Conservation (phyloP, 2,888 invertebrate genomes). For the Drosophila silvestris region DNA sequence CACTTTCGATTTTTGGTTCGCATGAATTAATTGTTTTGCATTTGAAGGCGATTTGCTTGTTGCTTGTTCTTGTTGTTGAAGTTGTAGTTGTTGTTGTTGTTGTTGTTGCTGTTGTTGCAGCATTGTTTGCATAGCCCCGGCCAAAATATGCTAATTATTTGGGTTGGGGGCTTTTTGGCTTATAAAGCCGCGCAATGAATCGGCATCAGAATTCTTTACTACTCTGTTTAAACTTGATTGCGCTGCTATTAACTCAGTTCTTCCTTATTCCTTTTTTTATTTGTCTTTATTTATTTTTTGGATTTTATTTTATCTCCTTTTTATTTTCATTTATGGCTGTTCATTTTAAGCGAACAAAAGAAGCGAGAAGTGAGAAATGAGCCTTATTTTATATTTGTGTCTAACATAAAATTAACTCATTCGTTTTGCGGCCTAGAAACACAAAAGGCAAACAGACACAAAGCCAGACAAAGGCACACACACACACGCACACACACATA, state of each 20-base stretch:
- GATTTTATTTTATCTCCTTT: slow-evolving; percentile 6
- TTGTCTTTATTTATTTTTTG: slow-evolving; percentile 20
- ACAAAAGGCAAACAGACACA: slow-evolving; percentile 43
- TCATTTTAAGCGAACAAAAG: slow-evolving; percentile 42
- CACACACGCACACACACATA: slow-evolving; percentile 2
- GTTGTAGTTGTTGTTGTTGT: background rate
- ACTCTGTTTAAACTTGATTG: slow-evolving; percentile 31
- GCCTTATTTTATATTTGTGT: slow-evolving; percentile 50
- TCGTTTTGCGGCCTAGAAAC: slow-evolving; percentile 65
- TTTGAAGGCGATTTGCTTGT: slow-evolving; percentile 28
- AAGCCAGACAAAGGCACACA: background rate
- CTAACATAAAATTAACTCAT: slow-evolving; percentile 76
- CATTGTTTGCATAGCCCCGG: slow-evolving; percentile 42
- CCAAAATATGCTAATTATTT: slow-evolving; percentile 71
- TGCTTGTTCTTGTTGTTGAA: background rate
- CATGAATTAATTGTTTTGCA: slow-evolving; percentile 57
- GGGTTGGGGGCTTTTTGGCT: slow-evolving; percentile 41
- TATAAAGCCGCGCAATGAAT: slow-evolving; percentile 51
- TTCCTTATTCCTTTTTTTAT: background rate
- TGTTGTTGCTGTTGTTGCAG: background rate
- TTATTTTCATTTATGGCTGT: slow-evolving; percentile 41
- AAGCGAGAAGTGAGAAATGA: slow-evolving; percentile 57
- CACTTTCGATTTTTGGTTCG: slow-evolving; percentile 18
- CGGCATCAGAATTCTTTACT: slow-evolving; percentile 14
- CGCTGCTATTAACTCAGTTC: background rate